Conservation (phyloP, 2,113 vertebrate species). For the Paradoxurus hermaphroditus region DNA sequence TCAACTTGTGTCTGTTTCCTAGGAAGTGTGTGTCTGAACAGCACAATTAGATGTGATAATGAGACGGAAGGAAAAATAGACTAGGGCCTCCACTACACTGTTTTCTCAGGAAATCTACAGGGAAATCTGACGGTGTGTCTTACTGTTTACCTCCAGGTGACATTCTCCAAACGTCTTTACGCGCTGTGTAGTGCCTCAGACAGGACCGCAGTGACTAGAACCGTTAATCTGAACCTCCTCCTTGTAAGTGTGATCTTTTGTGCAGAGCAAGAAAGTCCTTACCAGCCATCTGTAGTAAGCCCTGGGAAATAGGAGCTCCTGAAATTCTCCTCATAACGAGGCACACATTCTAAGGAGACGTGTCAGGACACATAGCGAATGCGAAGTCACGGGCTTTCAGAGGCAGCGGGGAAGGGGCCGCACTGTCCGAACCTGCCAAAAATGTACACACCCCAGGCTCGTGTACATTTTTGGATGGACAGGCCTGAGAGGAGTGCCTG, state of each 20-base stretch:
- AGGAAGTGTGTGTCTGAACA: conserved; percentile 42
- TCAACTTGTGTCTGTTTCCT: conserved; percentile 41
- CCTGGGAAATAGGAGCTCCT: conserved; percentile 24
- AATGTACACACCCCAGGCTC: not conserved
- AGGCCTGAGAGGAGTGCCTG: not conserved
- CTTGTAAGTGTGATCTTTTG: conserved; percentile 3
- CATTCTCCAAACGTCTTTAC: conserved; percentile 70
- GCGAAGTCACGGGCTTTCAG: not conserved
- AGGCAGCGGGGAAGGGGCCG: not conserved
- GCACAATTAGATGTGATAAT: conserved; percentile 62
- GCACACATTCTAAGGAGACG: not conserved
- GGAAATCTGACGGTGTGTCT: conserved; percentile 74
- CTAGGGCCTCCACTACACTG: not conserved
- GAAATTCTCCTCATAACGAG: conserved; percentile 37
- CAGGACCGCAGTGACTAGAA: conserved; percentile 57
- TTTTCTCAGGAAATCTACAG: conserved; percentile 60
- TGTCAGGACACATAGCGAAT: not conserved
- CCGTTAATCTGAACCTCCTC: conserved; percentile 64
- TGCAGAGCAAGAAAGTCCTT: conserved; percentile 32
- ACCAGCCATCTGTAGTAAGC: conserved; percentile 35
- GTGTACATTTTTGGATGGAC: not conserved
- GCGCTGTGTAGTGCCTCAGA: conserved; percentile 44
- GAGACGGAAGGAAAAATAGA: not conserved
- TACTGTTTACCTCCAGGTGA: conserved; percentile 75
- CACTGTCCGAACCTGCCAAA: not conserved